Evolutionary conservation across 2,888 invertebrate species (phyloP).

Genomic region (Ormyrus labotus): DNA sequence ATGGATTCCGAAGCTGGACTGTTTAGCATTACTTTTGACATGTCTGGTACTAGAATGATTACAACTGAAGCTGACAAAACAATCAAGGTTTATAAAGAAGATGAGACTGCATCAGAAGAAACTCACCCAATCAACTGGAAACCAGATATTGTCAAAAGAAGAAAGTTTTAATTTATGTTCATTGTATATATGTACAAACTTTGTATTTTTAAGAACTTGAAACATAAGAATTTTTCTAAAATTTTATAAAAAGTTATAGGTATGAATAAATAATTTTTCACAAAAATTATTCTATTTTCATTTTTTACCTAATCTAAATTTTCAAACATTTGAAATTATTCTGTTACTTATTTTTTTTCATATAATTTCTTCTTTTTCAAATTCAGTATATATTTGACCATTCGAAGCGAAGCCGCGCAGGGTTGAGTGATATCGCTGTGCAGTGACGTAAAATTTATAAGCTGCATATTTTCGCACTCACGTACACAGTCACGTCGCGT

Average conservation of each 20-base stretch:
- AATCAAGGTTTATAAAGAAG: constrained; percentile 98
- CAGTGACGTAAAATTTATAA: constrained; percentile 4
- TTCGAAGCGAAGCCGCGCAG: neutral
- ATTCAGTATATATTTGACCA: constrained; percentile 14
- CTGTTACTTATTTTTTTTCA: neutral
- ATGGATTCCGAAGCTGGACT: constrained; percentile 99
- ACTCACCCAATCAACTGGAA: constrained; percentile 98
- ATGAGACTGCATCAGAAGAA: constrained; percentile 97
- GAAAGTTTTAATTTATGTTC: constrained; percentile 82
- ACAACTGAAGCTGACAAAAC: constrained; percentile 99
- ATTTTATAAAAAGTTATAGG: too few relatives aligned
- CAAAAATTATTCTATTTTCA: too few relatives aligned
- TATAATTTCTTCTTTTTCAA: constrained; percentile 2
- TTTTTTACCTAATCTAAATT: too few relatives aligned
- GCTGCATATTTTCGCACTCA: neutral
- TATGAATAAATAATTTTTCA: too few relatives aligned
- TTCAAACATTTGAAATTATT: too few relatives aligned
- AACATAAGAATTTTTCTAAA: too few relatives aligned
- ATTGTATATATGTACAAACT: too few relatives aligned
- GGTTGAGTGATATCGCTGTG: neutral
- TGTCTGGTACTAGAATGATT: constrained; percentile 94
- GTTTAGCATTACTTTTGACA: constrained; percentile 96
- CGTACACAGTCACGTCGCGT: neutral
- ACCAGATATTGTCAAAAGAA: constrained; percentile 94
- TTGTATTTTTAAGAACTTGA: too few relatives aligned